Conservation (phyloP, 2,888 invertebrate genomes). For the Erebia aethiops region DNA sequence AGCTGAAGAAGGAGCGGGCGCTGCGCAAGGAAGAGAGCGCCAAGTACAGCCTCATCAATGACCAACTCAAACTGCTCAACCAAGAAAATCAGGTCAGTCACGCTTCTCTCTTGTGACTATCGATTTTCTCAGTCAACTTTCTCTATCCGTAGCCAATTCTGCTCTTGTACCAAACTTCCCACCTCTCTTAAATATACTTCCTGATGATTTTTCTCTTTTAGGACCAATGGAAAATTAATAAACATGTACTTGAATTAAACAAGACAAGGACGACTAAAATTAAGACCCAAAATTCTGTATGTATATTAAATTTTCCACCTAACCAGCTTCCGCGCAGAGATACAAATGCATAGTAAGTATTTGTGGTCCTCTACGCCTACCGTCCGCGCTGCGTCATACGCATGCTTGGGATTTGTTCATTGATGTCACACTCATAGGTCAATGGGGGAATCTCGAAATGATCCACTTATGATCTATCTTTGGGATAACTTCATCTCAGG, state of each 20-base stretch:
- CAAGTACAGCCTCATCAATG: constrained; percentile 97
- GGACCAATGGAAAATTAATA: neutral
- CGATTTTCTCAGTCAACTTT: constrained; percentile 21
- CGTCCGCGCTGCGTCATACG: constrained; percentile 55
- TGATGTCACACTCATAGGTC: constrained; percentile 50
- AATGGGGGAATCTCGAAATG: constrained; percentile 44
- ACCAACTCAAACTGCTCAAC: constrained; percentile 97
- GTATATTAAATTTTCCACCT: neutral
- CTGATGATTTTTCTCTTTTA: neutral
- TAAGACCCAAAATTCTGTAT: neutral
- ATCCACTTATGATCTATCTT: constrained; percentile 39
- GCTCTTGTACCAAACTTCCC: neutral
- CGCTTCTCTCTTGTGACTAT: constrained; percentile 13
- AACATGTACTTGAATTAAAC: neutral
- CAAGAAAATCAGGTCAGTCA: constrained; percentile 97
- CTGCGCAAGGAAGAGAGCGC: constrained; percentile 98
- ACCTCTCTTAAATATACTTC: neutral
- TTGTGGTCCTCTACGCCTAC: constrained; percentile 41
- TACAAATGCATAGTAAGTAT: constrained; percentile 38
- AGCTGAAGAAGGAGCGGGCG: constrained; percentile 98
- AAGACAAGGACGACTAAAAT: neutral
- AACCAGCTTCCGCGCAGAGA: constrained; percentile 15
- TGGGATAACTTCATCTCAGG: constrained; percentile 10
- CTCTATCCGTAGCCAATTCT: neutral
- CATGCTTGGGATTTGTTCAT: constrained; percentile 53